Evolutionary conservation across 2,888 invertebrate genomes (phyloP), one percentile per base, ranked within the genome.

Genomic region (Drosophila niveifrons): DNA sequence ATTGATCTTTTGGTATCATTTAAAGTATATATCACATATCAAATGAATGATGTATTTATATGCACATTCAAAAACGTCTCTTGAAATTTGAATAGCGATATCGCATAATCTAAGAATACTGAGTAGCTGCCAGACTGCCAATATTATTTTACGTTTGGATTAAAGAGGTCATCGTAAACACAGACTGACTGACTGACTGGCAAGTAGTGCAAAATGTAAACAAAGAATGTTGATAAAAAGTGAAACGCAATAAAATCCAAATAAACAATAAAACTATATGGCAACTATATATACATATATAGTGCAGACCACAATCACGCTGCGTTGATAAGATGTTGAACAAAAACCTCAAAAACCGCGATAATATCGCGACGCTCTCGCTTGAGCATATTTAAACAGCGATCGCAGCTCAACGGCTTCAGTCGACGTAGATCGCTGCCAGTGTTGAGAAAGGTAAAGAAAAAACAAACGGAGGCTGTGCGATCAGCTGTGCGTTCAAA

Each of bases 381-480:
- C n/a, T 17, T 23, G 23, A 8, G 4, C 57, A 51, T 83, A 82
- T 82, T 87, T 84, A 87, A 83, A 65, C 56, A 44, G 15, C 31
- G n/a, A 31, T 23, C 53, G 29, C 34, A 43, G 15, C 28, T 8
- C 17, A 63, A 46, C 41, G 34, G 51, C 8, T 36, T 39, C 75
- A 86, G 87, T 83, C 56, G 63, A 18, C 10, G 48, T 48, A 63
- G 65, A 66, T 31, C 63, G 57, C 43, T 53, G 48, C 68, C 70
- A 82, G 87, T 78, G 78, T 83, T 83, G 81, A 46, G 61, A 64
- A 64, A 86, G 84, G 72, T 64, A 41, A 34, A 3, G 15, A 18
- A 23, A 17, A 28, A 31, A 6, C 6, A 23, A 36, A n/a, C 36
- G 36, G n/a, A 10, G 18, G 55, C 39, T 15, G 11, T 28, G 43